A percentile compares a stretch with the other conserved stretches of the same genome.
Conservation (phyloP, 2,888 invertebrate genomes). For the Agonopterix heracliana region DNA sequence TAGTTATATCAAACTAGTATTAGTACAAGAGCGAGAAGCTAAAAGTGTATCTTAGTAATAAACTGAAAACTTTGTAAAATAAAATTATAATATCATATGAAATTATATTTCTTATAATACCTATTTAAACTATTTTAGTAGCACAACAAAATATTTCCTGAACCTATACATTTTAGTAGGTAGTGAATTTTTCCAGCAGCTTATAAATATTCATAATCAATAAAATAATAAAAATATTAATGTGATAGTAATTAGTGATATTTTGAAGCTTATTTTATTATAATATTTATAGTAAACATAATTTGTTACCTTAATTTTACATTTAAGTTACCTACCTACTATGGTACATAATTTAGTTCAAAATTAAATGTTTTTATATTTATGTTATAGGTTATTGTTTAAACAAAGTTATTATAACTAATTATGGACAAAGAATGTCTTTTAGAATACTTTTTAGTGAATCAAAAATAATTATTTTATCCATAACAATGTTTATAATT, state of each 20-base stretch:
- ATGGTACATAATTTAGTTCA: no score
- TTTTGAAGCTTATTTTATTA: slow-evolving; percentile 39
- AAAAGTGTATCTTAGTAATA: slow-evolving; percentile 69
- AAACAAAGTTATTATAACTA: not conserved
- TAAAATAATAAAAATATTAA: slow-evolving; percentile 25
- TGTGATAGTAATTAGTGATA: slow-evolving; percentile 56
- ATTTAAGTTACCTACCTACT: no score
- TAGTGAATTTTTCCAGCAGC: slow-evolving; percentile 25
- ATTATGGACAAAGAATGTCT: slow-evolving; percentile 4
- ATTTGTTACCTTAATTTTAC: no score
- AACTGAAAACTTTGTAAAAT: slow-evolving; percentile 45
- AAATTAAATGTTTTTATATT: no score
- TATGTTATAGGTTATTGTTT: no score
- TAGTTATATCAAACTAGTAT: slow-evolving; percentile 13
- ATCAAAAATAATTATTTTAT: no score
- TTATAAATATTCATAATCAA: slow-evolving; percentile 14
- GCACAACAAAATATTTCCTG: slow-evolving; percentile 7
- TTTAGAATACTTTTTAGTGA: no score
- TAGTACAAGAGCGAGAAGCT: slow-evolving; percentile 41
- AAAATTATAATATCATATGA: slow-evolving; percentile 12
- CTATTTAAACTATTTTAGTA: slow-evolving; percentile 6
- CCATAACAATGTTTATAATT: no score
- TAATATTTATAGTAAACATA: slow-evolving; percentile 7
- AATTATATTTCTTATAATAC: slow-evolving; percentile 13
- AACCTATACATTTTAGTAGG: slow-evolving; percentile 19